Evolutionary conservation across 2,888 invertebrate genomes (phyloP).

Genomic region (Plebejus argus): DNA sequence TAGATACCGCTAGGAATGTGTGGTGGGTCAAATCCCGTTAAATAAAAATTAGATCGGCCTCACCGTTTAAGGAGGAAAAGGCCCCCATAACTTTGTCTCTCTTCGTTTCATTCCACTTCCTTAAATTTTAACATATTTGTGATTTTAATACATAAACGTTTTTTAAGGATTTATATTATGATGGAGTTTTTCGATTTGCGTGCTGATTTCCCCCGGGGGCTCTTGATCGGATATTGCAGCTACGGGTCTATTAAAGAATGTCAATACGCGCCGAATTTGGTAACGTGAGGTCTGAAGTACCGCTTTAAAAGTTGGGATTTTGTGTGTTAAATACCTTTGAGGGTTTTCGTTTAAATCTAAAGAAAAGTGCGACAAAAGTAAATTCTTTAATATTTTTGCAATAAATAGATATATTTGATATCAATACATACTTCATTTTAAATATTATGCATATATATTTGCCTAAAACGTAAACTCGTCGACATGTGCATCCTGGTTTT

Average conservation of each 20-base stretch:
- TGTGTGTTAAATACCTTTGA: neutral
- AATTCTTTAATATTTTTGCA: neutral
- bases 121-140: neutral
- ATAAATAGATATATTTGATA: neutral
- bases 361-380: too few relatives aligned
- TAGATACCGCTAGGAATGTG: too few relatives aligned
- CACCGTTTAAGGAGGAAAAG: too few relatives aligned
- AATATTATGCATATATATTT: neutral
- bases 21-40: too few relatives aligned
- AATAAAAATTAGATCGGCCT: too few relatives aligned
- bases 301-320: neutral
- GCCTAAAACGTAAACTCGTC: too few relatives aligned
- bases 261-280: slow-evolving; percentile 5
- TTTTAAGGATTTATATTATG: slow-evolving; percentile 15
- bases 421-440: neutral
- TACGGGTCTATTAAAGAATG: slow-evolving; percentile 19
- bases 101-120: neutral
- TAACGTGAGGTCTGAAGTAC: neutral
- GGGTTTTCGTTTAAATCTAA: too few relatives aligned
- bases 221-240: slow-evolving; percentile 25
- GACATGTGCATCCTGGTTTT: too few relatives aligned
- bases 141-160: neutral
- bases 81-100: neutral
- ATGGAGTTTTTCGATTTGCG: slow-evolving; percentile 7
- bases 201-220: slow-evolving; percentile 9